Evolutionary conservation across 2,797 vertebrate species (phyloP).

Genomic region (Schizopygopsis malacanthus): DNA sequence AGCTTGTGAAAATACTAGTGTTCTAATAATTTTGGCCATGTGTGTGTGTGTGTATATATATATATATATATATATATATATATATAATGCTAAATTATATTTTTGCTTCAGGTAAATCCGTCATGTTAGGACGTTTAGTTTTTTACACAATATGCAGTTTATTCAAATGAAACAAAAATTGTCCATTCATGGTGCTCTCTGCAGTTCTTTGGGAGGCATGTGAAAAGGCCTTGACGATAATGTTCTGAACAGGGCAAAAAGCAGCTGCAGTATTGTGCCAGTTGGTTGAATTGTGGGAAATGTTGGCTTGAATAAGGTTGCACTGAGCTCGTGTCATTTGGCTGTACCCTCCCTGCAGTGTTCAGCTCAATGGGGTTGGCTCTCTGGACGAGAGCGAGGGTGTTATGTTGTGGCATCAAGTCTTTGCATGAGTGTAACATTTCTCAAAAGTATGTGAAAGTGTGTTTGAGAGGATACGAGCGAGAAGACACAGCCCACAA

Average conservation of each 20-base stretch:
- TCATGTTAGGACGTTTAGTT: not conserved
- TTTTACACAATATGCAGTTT: not conserved
- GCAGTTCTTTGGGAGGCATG: not conserved
- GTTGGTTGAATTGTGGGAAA: constrained; percentile 21
- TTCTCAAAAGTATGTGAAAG: constrained; percentile 8
- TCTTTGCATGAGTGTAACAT: not conserved
- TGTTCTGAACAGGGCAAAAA: not conserved
- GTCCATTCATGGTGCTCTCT: not conserved
- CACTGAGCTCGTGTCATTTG: not conserved
- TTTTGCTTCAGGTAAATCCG: too few species aligned
- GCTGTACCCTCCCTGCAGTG: not conserved
- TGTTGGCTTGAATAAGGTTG: constrained; percentile 3
- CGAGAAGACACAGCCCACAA: not conserved
- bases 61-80: too few species aligned
- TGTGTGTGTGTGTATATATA: too few species aligned
- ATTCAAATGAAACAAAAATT: not conserved
- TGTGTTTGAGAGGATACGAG: constrained; percentile 12
- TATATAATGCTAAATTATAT: too few species aligned
- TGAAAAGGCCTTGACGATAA: not conserved
- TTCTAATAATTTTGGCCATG: too few species aligned
- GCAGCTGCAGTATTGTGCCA: not conserved
- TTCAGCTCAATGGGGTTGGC: not conserved
- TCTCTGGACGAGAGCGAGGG: not conserved
- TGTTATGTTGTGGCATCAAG: not conserved
- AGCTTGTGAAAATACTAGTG: too few species aligned